These are phyloP conservation scores for Eugnorisma glareosa DNA, from an alignment of 2,888 invertebrate species.

Conservation along the genomic window DNA sequence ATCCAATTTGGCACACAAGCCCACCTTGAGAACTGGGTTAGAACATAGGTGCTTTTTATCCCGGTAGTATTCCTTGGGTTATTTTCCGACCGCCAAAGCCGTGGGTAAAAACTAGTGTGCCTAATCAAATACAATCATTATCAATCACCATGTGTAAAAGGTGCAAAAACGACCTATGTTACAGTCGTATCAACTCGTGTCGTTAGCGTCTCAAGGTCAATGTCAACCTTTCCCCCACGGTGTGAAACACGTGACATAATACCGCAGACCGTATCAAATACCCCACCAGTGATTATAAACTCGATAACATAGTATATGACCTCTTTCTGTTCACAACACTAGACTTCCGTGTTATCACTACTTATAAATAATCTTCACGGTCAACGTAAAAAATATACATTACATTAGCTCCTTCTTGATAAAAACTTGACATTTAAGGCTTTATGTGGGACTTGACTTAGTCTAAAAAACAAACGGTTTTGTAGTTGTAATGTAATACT, in stretches of 20 bases:
- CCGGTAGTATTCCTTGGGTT: not conserved
- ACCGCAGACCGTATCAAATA: conserved; percentile 29
- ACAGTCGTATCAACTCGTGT: not conserved
- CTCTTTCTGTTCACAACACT: conserved; percentile 33
- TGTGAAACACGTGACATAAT: conserved; percentile 45
- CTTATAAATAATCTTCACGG: conserved; percentile 56
- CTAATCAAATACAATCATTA: not conserved
- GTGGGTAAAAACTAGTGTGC: not conserved
- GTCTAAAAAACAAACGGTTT: conserved; percentile 5
- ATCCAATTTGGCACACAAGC: not conserved
- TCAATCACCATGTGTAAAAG: not conserved
- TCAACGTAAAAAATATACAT: conserved; percentile 33
- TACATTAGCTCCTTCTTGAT: conserved; percentile 25
- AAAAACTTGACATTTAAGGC: conserved; percentile 39
- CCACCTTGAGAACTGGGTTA: not conserved
- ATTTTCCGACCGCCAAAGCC: not conserved
- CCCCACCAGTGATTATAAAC: conserved; percentile 43
- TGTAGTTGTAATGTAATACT: conserved; percentile 11
- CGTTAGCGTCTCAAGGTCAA: conserved; percentile 28
- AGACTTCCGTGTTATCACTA: conserved; percentile 57
- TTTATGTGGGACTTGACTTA: not conserved
- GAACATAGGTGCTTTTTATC: not conserved
- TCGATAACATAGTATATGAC: conserved; percentile 54
- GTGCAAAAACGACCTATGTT: conserved; percentile 7
- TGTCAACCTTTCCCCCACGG: conserved; percentile 47